Evolutionary conservation across 2,888 invertebrate species (phyloP), one percentile per base, ranked within the genome.

Genomic region (Altica lythri): DNA sequence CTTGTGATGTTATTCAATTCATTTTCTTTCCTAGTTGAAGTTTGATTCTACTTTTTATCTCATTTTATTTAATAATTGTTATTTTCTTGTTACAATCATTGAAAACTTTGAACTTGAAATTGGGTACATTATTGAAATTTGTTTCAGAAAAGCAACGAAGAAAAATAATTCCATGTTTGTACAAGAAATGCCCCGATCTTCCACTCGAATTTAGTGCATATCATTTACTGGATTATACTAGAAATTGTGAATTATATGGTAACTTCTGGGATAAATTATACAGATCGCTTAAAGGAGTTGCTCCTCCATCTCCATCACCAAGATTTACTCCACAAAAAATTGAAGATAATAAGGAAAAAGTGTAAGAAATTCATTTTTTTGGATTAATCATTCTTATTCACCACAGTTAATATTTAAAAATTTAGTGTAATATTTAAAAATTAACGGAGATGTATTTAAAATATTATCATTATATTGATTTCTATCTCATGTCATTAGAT

Each of bases 231-330:
- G 82, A 84, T 66, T 86, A 83, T 65, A 76, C 78, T 12, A 77
- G 80, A 53, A 72, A 79, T 1, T 32, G 52, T 37, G 77, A 78
- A 1, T 74, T 72, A 56, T 72, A 83, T 4, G 85, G 81, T 67
- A 83, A 88, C 72, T 89, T 90, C 75, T 91, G 90, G 89, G 80
- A 82, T 4, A 85, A 83, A 64, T 76, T 90, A 16, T 76, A 79
- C 25, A 77, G 81, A 56, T 84, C 88, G 0, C 73, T 85, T 9
- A 71, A 70, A 53, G 63, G 59, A 43, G 47, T 54, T 22, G 43
- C 49, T 16, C 17, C 32, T 40, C 32, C 32, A n/a, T 32, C 49
- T 19, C 18, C 32, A n/a, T 32, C 49, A 14, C 18, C 48, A 13
- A 27, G 27, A 18, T 13, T 13, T 2, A 10, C 14, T 12, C 10